Base-by-base conservation (phyloP, 2,113 vertebrate genomes). In the Psophia crepitans region DNA sequence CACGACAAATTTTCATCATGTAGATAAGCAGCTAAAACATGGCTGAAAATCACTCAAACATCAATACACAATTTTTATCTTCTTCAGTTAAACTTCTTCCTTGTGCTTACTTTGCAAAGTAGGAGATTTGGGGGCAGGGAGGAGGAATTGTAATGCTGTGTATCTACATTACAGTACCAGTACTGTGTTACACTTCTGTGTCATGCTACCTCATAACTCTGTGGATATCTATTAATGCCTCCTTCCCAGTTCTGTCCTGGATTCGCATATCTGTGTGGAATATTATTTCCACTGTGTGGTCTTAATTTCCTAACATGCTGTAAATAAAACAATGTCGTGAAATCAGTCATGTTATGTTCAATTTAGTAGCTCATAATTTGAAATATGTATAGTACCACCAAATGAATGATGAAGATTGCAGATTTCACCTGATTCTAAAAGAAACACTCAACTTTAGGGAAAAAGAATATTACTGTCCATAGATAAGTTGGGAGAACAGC, bases 281-380 rank as follows among this genome's bases (percentile, higher is more conserved):
- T 43, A 51, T 54, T 76, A 56, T 74, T 93, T 92, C 63, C 14
- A 46, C 76, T 37, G 39, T 75, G 83, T 90, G 70, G 32, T 70
- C 68, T 48, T 76, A 70, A 88, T 87, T 75, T 96, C 66, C 56
- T 84, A 86, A 64, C 60, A 93, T 27, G 66, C 48, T 95, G 79
- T 89, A 97, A 93, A 93, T 90, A 97, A 97, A 97, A 66, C 85
- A 58, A 92, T 78, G 75, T 90, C 2, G 26, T 44, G 54, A 91
- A 97, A 94, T 83, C 84, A 89, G 75, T 84, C 74, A 87, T 33
- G 63, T 76, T 96, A 85, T 79, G 44, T 70, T 94, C 87, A 65
- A 89, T 89, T 92, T 90, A 82, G 84, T 84, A 91, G 74, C 57
- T 86, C 87, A 73, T 70, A 90, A 83, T 70, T 48, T 66, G 37